Conservation (phyloP, 1,140 invertebrate genomes). For the Scaptomyza pallida region DNA sequence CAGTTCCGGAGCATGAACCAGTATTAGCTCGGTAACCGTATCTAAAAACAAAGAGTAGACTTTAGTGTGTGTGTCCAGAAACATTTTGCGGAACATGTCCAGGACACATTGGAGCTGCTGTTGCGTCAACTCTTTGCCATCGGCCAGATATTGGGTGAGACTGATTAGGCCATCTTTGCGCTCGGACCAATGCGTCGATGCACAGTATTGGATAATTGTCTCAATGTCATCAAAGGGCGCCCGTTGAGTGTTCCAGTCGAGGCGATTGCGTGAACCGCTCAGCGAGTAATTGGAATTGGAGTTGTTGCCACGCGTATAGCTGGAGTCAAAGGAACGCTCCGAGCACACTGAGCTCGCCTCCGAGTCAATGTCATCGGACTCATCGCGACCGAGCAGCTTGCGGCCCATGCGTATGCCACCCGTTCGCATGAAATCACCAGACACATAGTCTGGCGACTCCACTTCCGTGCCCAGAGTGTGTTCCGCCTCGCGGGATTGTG, state of each 20-base stretch:
- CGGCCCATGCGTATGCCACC: constrained; percentile 72
- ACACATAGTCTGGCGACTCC: constrained; percentile 77
- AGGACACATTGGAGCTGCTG: constrained; percentile 81
- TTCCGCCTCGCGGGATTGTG: constrained; percentile 95
- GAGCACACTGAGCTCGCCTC: constrained; percentile 98
- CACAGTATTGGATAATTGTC: constrained; percentile 94
- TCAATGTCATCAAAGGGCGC: constrained; percentile 90
- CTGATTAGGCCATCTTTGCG: constrained; percentile 95
- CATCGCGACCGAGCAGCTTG: constrained; percentile 86
- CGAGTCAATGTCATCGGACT: constrained; percentile 94
- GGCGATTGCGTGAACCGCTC: constrained; percentile 91
- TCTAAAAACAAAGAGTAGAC: constrained; percentile 97
- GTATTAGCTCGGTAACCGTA: constrained; percentile 94
- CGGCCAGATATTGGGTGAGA: constrained; percentile 86
- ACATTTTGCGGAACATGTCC: constrained; percentile 97
- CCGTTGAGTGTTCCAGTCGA: constrained; percentile 85
- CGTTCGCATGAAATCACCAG: constrained; percentile 64
- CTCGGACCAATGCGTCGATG: constrained; percentile 95
- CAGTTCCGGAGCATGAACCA: constrained; percentile 93
- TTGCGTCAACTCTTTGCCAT: constrained; percentile 76
- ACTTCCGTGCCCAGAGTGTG: constrained; percentile 88
- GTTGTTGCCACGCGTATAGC: constrained; percentile 83
- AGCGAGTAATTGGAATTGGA: constrained; percentile 87
- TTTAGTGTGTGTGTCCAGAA: constrained; percentile 98
- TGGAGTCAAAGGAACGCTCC: constrained; percentile 94